A percentile compares a stretch with the other conserved stretches of the same genome.
Evolutionary conservation across 2,888 invertebrate genomes (phyloP).

Genomic region (Cantharis rustica): DNA sequence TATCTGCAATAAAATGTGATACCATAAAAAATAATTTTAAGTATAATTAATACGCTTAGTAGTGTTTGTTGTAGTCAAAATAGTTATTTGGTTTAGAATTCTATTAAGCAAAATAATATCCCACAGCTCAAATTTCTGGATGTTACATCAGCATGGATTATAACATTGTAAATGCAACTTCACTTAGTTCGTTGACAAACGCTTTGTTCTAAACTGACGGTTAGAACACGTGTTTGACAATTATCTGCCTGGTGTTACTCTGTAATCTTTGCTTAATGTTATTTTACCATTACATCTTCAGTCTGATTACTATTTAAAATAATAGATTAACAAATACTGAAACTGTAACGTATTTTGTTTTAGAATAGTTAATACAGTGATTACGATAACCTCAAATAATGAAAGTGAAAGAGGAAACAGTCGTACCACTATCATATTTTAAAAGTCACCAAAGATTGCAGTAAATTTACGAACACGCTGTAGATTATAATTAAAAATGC

Average conservation of each 20-base stretch:
- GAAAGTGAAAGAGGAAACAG: neutral
- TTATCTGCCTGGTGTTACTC: constrained; percentile 10
- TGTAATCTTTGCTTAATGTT: constrained; percentile 9
- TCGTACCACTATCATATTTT: neutral
- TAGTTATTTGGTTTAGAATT: neutral
- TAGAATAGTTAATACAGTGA: no score
- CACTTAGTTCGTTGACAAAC: constrained; percentile 16
- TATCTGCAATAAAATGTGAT: neutral
- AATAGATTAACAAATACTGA: neutral
- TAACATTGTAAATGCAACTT: constrained; percentile 17
- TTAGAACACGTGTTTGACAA: constrained; percentile 14
- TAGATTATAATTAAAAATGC: neutral
- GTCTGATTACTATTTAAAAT: neutral
- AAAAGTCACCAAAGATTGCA: neutral
- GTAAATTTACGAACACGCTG: neutral
- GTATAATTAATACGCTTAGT: neutral
- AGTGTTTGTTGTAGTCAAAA: neutral
- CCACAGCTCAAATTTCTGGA: neutral
- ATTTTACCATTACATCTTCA: neutral
- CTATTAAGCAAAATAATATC: neutral
- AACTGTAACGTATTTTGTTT: neutral
- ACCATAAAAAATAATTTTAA: neutral
- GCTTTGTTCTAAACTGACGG: constrained; percentile 15
- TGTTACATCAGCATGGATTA: constrained; percentile 9
- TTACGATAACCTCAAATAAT: neutral